Base-by-base conservation (phyloP, 2,888 invertebrate genomes). In the Melikaiella ostensackeni region DNA sequence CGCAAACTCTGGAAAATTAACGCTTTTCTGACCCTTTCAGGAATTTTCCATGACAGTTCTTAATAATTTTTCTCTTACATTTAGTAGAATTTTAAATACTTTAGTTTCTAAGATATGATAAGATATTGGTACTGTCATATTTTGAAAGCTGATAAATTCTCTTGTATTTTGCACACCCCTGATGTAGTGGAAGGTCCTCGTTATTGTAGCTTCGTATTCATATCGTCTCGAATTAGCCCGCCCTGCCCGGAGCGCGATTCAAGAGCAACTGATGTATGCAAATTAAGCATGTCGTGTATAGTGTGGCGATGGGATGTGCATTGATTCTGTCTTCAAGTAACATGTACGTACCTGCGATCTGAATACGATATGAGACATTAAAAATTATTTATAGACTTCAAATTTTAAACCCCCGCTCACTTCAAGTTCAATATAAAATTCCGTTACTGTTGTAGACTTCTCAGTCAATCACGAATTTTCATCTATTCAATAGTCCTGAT, bases 221-320 rank as follows among this genome's bases (percentile, higher is more conserved):
- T 78, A 80, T 79, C 79, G 78, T 75, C 80, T 79, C 77, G 79
- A 82, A 82, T 82, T 80, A 77, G 79, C 80, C 64, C 76, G 82
- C 79, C 57, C 80, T 77, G 82, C 82, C 82, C 75, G 75, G 35
- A 82, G 82, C 82, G 66, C 70, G 78, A 79, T 81, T 82, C 82
- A 80, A 81, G 81, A 80, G 75, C 79, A 80, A 80, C 82, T 82
- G 79, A 82, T 82, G 82, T 82, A 82, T 82, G 82, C 82, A 82
- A 82, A 82, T 82, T 82, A 80, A 46, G 46, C 80, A 80, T 82
- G 80, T 82, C 80, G 82, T 82, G 78, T 78, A 74, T 76, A 79
- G 77, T 77, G 81, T 75, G 80, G 79, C 75, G 80, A 82, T 78
- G 82, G 78, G 79, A 82, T 78, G 82, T 76, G 79, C 80, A 80